A percentile compares a stretch with the other conserved stretches of the same genome.
These are phyloP conservation scores for Eurystomus gularis DNA, from an alignment of 2,113 vertebrate genomes.

Conservation along the genomic window DNA sequence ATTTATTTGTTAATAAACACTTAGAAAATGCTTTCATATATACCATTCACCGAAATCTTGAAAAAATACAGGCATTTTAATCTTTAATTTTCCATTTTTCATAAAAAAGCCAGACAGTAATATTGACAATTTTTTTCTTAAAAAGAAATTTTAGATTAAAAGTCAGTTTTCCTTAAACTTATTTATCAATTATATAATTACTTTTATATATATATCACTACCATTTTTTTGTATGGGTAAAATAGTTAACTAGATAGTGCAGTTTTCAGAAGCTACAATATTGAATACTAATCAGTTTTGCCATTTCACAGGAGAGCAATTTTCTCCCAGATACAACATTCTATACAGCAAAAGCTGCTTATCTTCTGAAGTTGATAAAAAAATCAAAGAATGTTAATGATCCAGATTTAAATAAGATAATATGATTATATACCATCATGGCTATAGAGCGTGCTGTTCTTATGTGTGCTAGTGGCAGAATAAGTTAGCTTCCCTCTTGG, in stretches of 20 bases:
- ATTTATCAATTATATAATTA: neutral
- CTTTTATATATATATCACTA: neutral
- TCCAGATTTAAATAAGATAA: neutral
- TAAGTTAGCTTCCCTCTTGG: neutral
- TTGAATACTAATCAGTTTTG: neutral
- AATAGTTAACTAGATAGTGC: neutral
- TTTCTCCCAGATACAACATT: neutral
- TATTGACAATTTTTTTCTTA: neutral
- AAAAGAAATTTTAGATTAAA: neutral
- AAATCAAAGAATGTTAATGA: neutral
- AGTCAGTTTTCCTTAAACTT: neutral
- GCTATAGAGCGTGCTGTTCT: neutral
- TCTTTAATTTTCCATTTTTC: neutral
- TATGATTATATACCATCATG: neutral
- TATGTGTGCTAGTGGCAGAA: neutral
- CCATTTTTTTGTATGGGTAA: neutral
- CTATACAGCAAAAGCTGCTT: neutral
- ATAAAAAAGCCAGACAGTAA: neutral
- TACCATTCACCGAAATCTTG: neutral
- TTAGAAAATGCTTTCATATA: neutral
- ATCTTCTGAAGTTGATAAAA: constrained; percentile 18
- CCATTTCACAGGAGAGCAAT: neutral
- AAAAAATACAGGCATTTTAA: neutral
- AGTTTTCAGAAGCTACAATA: neutral
- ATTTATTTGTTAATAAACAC: neutral